Conservation (phyloP, 2,888 invertebrate genomes). For the Caenorhabditis imperialis region DNA sequence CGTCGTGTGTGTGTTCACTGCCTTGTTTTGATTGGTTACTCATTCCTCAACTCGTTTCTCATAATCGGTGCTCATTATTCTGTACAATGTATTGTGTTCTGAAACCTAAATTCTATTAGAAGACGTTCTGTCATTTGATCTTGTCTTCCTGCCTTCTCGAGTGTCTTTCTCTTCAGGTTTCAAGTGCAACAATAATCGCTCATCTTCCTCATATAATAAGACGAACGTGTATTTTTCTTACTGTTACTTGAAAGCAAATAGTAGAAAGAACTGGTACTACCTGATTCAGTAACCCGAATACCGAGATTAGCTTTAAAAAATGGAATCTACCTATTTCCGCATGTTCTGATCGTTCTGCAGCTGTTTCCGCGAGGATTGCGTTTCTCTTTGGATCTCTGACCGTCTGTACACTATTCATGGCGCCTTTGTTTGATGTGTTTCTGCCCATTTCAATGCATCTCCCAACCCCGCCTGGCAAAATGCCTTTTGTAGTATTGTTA, state of each 20-base stretch:
- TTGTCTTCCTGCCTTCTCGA: no score
- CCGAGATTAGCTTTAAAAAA: no score
- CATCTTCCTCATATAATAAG: no score
- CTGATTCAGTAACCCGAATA: no score
- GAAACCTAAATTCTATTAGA: background rate
- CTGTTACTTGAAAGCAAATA: no score
- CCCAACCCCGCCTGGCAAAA: constrained; percentile 13
- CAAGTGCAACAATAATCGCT: no score
- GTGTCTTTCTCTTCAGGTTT: no score
- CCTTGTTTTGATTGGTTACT: constrained; percentile 7
- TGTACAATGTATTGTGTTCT: background rate
- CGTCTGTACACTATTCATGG: constrained; percentile 8
- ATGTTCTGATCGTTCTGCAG: no score
- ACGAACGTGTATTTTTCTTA: no score
- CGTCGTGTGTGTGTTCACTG: constrained; percentile 7
- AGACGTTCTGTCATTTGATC: constrained; percentile 13
- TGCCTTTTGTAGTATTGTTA: constrained; percentile 17
- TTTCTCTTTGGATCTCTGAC: constrained; percentile 12
- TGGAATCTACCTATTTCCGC: no score
- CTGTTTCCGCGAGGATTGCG: background rate
- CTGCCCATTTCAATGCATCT: constrained; percentile 21
- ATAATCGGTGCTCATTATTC: constrained; percentile 42
- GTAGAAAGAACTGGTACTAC: no score
- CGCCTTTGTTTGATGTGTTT: constrained; percentile 13
- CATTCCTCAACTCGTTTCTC: background rate